These are phyloP conservation scores for Spodoptera littoralis DNA, from an alignment of 2,888 invertebrate genomes.

Conservation along the genomic window DNA sequence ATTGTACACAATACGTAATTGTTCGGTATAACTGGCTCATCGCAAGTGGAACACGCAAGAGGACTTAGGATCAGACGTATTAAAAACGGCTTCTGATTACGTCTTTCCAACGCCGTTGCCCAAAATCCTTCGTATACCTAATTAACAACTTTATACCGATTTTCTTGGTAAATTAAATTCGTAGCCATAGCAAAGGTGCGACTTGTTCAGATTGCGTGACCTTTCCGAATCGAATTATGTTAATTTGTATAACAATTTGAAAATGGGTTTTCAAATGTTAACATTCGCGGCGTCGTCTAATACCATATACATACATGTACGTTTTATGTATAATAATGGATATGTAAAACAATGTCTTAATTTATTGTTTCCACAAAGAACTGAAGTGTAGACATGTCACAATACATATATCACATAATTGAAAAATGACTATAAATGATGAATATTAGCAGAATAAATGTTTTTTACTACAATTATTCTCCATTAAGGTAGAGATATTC, in stretches of 20 bases:
- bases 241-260: constrained; percentile 25
- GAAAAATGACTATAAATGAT: too few relatives aligned
- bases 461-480: too few relatives aligned
- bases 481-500: too few relatives aligned
- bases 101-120: not conserved
- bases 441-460: too few relatives aligned
- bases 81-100: not conserved
- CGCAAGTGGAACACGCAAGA: constrained; percentile 3
- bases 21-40: constrained; percentile 1
- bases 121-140: not conserved
- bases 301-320: too few relatives aligned
- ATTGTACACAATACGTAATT: constrained; percentile 15
- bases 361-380: too few relatives aligned
- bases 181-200: constrained; percentile 9
- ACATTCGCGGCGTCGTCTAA: constrained; percentile 4
- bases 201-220: constrained; percentile 11
- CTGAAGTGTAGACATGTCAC: too few relatives aligned
- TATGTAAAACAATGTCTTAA: too few relatives aligned
- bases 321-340: too few relatives aligned
- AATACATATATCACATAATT: too few relatives aligned
- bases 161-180: not conserved
- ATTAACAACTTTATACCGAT: constrained; percentile 6
- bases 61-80: constrained; percentile 12
- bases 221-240: constrained; percentile 26
- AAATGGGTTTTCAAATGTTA: constrained; percentile 12